Conservation (phyloP, 1,140 invertebrate genomes). For the Temnothorax nylanderi region DNA sequence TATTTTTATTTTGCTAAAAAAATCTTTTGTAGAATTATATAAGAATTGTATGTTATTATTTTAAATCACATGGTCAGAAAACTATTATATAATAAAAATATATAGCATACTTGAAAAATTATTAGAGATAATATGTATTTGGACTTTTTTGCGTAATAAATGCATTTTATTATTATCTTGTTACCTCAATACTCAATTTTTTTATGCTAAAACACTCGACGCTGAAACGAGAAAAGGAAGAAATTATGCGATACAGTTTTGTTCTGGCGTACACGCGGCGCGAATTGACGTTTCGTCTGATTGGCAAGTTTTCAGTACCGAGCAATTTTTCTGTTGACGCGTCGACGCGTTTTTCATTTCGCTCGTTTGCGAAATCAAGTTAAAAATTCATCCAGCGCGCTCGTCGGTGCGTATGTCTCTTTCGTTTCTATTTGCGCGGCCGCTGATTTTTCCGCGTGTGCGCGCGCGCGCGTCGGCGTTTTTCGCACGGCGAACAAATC, state of each 20-base stretch:
- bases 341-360: conserved; percentile 57
- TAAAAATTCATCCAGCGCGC: conserved; percentile 53
- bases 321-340: conserved; percentile 47
- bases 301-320: conserved; percentile 50
- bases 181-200: background rate
- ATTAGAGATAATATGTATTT: background rate
- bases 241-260: conserved; percentile 16
- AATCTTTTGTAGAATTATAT: background rate
- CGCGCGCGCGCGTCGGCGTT: background rate
- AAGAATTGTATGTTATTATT: background rate
- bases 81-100: background rate
- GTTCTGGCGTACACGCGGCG: background rate
- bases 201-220: background rate
- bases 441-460: conserved; percentile 30
- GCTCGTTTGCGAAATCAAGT: conserved; percentile 54
- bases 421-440: conserved; percentile 34
- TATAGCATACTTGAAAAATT: background rate
- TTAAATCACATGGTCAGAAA: background rate
- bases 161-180: background rate
- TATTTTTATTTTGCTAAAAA: background rate
- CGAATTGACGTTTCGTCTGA: conserved; percentile 45
- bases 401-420: conserved; percentile 25
- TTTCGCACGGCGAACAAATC: conserved; percentile 23
- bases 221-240: background rate
- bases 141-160: background rate